These are phyloP conservation scores for Ailuropoda melanoleuca DNA, from an alignment of 2,113 vertebrate species.

Conservation along the genomic window DNA sequence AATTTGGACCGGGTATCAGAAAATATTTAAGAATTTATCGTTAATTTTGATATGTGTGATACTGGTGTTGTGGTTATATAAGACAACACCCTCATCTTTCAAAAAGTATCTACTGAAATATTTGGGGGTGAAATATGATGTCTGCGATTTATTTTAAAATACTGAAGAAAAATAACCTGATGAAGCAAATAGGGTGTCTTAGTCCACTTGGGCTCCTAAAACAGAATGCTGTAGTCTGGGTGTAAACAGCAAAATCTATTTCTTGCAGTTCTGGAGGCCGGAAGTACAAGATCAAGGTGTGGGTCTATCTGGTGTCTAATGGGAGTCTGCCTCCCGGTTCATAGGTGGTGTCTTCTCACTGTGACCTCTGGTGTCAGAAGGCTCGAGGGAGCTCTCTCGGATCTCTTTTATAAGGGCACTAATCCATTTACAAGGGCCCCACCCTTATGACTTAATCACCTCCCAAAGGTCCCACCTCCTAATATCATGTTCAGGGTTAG, in stretches of 20 bases:
- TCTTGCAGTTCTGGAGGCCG: background rate
- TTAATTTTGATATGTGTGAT: background rate
- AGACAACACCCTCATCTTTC: background rate
- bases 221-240: background rate
- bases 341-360: background rate
- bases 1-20: background rate
- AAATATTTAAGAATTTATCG: background rate
- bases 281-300: background rate
- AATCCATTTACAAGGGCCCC: background rate
- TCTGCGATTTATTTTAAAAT: slow-evolving; percentile 31
- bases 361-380: background rate
- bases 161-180: background rate
- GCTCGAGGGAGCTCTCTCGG: background rate
- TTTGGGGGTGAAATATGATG: background rate
- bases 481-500: background rate
- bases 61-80: background rate
- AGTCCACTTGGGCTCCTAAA: background rate
- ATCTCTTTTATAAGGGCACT: background rate
- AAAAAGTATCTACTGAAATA: background rate
- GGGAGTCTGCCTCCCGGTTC: background rate
- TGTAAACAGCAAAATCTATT: background rate
- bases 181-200: background rate
- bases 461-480: background rate
- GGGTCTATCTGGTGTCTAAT: background rate
- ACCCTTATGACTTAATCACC: background rate